phyloP scores from a whole-genome alignment of 2,113 vertebrate species.

The Ondatra zibethicus region DNA sequence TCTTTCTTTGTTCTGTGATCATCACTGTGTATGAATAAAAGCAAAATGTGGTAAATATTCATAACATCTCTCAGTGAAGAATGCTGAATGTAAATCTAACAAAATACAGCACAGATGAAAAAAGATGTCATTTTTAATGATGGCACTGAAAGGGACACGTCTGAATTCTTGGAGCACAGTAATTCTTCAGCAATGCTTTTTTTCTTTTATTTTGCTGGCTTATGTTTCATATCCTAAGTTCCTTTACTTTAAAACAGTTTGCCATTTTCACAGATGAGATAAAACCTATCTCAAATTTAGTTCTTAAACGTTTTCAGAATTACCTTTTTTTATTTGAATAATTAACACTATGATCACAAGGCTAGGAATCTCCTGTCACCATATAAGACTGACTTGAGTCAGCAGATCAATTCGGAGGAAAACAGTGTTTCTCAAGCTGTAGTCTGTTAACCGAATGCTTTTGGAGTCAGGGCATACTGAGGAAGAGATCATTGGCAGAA shows the following conservation, averaged over 20 bases:
- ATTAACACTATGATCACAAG: neutral
- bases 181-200: neutral
- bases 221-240: slow-evolving; percentile 5
- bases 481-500: neutral
- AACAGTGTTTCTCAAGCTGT: neutral
- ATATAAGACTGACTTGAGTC: neutral
- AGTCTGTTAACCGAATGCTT: neutral
- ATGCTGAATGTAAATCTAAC: slow-evolving; percentile 31
- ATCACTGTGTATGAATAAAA: slow-evolving; percentile 43
- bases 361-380: neutral
- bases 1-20: neutral
- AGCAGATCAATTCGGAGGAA: neutral
- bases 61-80: neutral
- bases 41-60: slow-evolving; percentile 54
- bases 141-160: neutral
- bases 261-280: slow-evolving; percentile 14
- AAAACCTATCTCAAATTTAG: neutral
- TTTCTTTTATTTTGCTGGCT: neutral
- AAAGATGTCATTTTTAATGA: slow-evolving; percentile 15
- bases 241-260: slow-evolving; percentile 29
- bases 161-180: slow-evolving; percentile 19
- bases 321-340: neutral
- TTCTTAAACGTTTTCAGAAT: slow-evolving; percentile 36
- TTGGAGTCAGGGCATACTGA: neutral
- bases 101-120: neutral